Base-by-base conservation (phyloP, 35 echinoderm and acorn worm genomes). In the Stichopus chloronotus region DNA sequence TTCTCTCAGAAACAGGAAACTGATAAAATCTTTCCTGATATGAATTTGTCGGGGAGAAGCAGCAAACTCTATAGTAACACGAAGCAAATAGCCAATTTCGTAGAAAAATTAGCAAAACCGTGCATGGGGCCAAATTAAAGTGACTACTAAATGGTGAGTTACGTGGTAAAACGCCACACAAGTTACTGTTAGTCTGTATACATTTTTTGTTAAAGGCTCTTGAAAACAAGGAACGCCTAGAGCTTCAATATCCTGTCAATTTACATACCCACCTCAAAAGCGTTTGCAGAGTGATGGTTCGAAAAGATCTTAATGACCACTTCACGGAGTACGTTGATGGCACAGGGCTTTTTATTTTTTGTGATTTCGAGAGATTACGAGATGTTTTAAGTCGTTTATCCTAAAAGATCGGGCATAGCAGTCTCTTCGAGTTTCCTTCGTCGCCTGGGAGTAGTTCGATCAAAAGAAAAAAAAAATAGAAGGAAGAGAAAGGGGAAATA, bases 221-320 rank as follows among this genome's bases (percentile, higher is more conserved):
- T 58, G 16, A 85, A 24, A 83, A 17, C 82, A 58, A 21, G 82
- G 82, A 85, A 58, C 82, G 82, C 82, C 82, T 85, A 56, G 58
- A 85, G 82, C 82, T 53, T 16, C 82, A 85, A 85, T 85, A 85
- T 85, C 82, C 82, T 85, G 82, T 58, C 56, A 56, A 85, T 85
- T 85, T 58, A 56, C 82, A 85, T 85, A 85, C 82, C 52, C 76
- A 56, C 58, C 82, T 56, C 82, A 16, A 57, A 58, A 85, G 55
- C 52, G 82, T 58, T 85, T 17, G 54, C 57, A 85, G 58, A 85
- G 82, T 85, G 22, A 85, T 58, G 82, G 52, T 58, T 58, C 7
- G 56, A 30, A 57, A 77, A 85, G 24, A 14, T 85, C 82, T 85
- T 85, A 85, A 85, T 85, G 55, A 85, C 82, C 82, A 85, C 82